These are phyloP conservation scores for Ctena decussata DNA, from an alignment of 2,888 invertebrate genomes.

Conservation along the genomic window DNA sequence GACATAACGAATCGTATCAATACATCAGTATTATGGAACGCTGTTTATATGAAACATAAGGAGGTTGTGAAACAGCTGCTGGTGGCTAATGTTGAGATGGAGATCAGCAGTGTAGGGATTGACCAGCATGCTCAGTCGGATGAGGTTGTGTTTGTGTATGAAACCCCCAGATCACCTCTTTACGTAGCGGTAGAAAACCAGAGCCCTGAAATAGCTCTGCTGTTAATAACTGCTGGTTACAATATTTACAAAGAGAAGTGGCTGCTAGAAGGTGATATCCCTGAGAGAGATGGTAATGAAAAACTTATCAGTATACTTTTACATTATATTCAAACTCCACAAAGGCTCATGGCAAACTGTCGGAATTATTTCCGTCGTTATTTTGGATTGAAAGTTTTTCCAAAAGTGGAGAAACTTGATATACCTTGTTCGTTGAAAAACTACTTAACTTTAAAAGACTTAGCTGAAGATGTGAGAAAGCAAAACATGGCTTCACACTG, in stretches of 20 bases:
- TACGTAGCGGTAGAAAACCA: slow-evolving; percentile 73
- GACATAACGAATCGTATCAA: slow-evolving; percentile 70
- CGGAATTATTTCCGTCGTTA: slow-evolving; percentile 69
- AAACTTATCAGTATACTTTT: slow-evolving; percentile 59
- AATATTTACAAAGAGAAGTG: slow-evolving; percentile 73
- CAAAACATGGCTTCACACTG: background rate
- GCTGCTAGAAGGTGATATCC: slow-evolving; percentile 66
- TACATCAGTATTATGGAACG: slow-evolving; percentile 83
- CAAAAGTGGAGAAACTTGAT: slow-evolving; percentile 59
- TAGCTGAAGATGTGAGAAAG: slow-evolving; percentile 27
- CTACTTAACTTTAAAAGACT: slow-evolving; percentile 63
- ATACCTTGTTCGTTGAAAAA: slow-evolving; percentile 72
- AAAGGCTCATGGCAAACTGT: slow-evolving; percentile 70
- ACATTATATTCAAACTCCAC: slow-evolving; percentile 67
- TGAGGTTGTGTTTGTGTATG: slow-evolving; percentile 69
- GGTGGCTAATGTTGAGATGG: slow-evolving; percentile 74
- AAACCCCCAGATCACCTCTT: slow-evolving; percentile 73
- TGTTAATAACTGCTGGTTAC: slow-evolving; percentile 76
- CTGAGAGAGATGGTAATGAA: slow-evolving; percentile 35
- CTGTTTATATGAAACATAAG: slow-evolving; percentile 71
- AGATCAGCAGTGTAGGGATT: slow-evolving; percentile 71
- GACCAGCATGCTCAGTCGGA: slow-evolving; percentile 77
- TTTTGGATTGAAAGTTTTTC: slow-evolving; percentile 60
- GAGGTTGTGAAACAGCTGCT: slow-evolving; percentile 74
- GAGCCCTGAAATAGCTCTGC: slow-evolving; percentile 59